phyloP scores from a whole-genome alignment of 2,888 invertebrate genomes.

The Dynastes maya region DNA sequence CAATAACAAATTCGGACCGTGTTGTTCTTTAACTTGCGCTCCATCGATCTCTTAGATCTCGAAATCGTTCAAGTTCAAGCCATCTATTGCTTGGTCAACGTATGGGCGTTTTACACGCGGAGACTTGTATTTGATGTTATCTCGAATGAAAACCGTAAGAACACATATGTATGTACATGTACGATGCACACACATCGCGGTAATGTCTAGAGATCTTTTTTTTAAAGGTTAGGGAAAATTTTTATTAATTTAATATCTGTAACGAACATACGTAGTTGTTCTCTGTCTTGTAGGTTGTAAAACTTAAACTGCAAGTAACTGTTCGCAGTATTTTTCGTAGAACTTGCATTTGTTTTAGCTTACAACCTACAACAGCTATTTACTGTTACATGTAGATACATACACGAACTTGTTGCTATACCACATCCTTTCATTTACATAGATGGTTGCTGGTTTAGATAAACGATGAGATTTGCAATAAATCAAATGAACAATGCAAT shows the following conservation, averaged over 20 bases:
- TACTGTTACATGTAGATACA: neutral
- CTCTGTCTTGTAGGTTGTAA: slow-evolving; percentile 6
- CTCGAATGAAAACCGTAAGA: slow-evolving; percentile 33
- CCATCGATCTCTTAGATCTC: slow-evolving; percentile 54
- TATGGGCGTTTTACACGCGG: slow-evolving; percentile 59
- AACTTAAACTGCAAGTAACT: slow-evolving; percentile 10
- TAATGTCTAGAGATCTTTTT: slow-evolving; percentile 11
- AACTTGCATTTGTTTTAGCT: slow-evolving; percentile 6
- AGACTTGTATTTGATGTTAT: slow-evolving; percentile 41
- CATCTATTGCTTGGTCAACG: slow-evolving; percentile 59
- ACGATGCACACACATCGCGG: slow-evolving; percentile 13
- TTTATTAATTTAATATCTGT: slow-evolving; percentile 33
- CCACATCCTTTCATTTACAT: neutral
- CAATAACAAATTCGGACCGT: slow-evolving; percentile 67
- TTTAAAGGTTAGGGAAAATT: neutral
- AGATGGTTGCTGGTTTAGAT: too few species aligned
- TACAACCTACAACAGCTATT: neutral
- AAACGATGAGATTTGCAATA: too few species aligned
- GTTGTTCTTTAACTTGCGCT: slow-evolving; percentile 54
- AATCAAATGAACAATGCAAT: too few species aligned
- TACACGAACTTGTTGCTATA: neutral
- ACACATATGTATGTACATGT: slow-evolving; percentile 18
- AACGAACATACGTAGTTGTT: slow-evolving; percentile 2
- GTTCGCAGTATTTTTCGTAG: neutral
- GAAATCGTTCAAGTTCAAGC: slow-evolving; percentile 56